Base-by-base conservation (phyloP, 1,140 invertebrate genomes). In the Scaptomyza hsui region DNA sequence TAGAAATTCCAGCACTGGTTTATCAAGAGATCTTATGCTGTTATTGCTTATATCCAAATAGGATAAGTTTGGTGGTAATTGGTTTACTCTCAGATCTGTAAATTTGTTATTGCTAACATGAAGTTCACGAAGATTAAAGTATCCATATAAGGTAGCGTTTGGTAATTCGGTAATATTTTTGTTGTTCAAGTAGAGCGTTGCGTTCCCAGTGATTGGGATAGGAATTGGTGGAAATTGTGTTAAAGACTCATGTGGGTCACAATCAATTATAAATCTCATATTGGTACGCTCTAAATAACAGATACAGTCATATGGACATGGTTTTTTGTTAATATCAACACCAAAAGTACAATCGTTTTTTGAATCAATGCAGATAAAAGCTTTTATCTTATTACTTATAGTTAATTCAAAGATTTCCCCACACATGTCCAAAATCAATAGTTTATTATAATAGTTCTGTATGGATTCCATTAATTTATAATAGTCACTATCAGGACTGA, bases 131-230 rank as follows among this genome's bases (percentile, higher is more conserved):
- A 55, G 6, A 24, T 55, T 24, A 7, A 18, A 41, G 15, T 55
- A 55, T 15, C 52, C 52, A 41, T 55, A 41, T 41, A 55, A 15
- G 6, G 37, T 41, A 13, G 52, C 24, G 21, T 55, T 55, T 5
- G 52, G 52, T 12, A 55, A 41, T 10, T 26, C 10, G 7, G 52
- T 15, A 4, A 39, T 21, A 19, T 13, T 21, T 3, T 42, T 55
- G 18, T 41, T 41, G 7, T 55, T 21, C 0, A 55, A 26, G 13
- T 21, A 10, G 1, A 55, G 13, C 2, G 37, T 24, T 9, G 37
- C 7, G 15, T 41, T 42, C 1, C 52, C 52, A 12, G 3, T 42
- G 16, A 55, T 21, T 16, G 37, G 37, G 1, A 55, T 55, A 0
- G 52, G 21, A 2, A 55, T 6, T n/a, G 24, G 6, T 10, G 52